These are phyloP conservation scores for Dinocampus coccinellae DNA, from an alignment of 2,888 invertebrate species.

Conservation along the genomic window DNA sequence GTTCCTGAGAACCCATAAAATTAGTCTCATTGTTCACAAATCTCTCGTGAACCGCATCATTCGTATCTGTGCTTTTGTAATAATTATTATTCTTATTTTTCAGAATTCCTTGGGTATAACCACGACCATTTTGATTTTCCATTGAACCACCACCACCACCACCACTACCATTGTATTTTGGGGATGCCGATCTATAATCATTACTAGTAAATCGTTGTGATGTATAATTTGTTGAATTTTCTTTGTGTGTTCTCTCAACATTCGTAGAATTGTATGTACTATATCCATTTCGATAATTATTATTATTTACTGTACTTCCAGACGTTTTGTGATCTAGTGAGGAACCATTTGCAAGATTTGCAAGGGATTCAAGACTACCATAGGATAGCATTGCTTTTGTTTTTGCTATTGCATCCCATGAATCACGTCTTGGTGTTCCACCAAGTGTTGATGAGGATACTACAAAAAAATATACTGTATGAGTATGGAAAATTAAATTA, in stretches of 20 bases:
- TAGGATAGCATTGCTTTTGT: constrained; percentile 82
- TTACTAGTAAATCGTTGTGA: constrained; percentile 50
- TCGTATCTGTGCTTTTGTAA: constrained; percentile 57
- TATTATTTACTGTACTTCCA: constrained; percentile 56
- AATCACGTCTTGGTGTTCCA: constrained; percentile 76
- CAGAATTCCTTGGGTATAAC: constrained; percentile 61
- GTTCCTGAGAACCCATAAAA: constrained; percentile 41
- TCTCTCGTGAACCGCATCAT: constrained; percentile 56
- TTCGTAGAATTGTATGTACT: constrained; percentile 58
- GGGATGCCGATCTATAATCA: constrained; percentile 53
- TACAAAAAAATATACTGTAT: constrained; percentile 50
- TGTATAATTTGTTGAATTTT: constrained; percentile 55
- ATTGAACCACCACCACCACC: neutral
- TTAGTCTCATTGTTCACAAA: constrained; percentile 50
- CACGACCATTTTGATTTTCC: constrained; percentile 50
- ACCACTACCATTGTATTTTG: constrained; percentile 48
- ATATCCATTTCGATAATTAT: constrained; percentile 59
- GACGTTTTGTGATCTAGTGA: constrained; percentile 72
- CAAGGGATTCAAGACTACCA: constrained; percentile 79
- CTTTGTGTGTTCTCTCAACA: constrained; percentile 58
- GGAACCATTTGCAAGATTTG: constrained; percentile 77
- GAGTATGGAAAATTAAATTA: neutral
- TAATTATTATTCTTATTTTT: constrained; percentile 64
- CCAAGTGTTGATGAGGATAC: constrained; percentile 75
- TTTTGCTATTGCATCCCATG: constrained; percentile 87